phyloP scores from a whole-genome alignment of 2,888 invertebrate genomes.

The Sarcophaga carnaria region DNA sequence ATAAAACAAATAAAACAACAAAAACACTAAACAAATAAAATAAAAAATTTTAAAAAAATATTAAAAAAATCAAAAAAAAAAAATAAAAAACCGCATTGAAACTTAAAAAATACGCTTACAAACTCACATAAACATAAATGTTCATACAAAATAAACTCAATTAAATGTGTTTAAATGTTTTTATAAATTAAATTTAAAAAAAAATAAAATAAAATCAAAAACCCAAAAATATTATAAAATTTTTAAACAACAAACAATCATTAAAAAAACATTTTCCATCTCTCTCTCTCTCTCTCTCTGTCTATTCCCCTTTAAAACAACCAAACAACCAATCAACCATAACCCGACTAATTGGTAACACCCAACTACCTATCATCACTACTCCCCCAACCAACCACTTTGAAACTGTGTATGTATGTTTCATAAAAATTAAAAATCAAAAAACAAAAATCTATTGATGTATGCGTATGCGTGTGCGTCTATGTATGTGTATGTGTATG shows the following conservation, averaged over 20 bases:
- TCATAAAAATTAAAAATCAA: constrained; percentile 12
- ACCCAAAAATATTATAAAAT: not conserved
- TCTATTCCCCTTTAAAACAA: too few species aligned
- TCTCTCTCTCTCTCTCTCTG: not conserved
- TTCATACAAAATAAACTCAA: not conserved
- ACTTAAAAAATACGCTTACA: not conserved
- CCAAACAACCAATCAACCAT: too few species aligned
- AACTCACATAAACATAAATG: constrained; percentile 35
- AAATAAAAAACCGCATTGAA: too few species aligned
- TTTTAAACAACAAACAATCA: not conserved
- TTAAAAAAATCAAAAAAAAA: too few species aligned
- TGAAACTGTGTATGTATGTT: not conserved
- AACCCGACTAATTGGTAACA: too few species aligned
- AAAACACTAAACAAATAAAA: constrained; percentile 2
- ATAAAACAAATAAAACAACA: constrained; percentile 20
- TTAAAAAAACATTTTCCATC: not conserved
- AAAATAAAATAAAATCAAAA: constrained; percentile 26
- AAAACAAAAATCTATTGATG: too few species aligned
- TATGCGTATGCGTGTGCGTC: not conserved
- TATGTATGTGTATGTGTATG: constrained; percentile 14
- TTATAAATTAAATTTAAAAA: constrained; percentile 13
- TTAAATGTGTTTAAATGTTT: constrained; percentile 48
- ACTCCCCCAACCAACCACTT: too few species aligned
- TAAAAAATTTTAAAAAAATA: not conserved
- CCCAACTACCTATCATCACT: too few species aligned